phyloP scores from a whole-genome alignment of 2,113 vertebrate species.

The human region GRCh38 chrX:3118501-3119000 shows the following conservation, averaged over 20 bases:
- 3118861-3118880: neutral
- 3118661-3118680: neutral
- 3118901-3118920: neutral
- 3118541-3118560: neutral
- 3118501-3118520: too few relatives aligned
- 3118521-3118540: neutral
- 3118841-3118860: neutral
- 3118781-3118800: neutral
- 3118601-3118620: neutral
- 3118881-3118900: neutral
- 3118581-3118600: neutral
- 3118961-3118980: neutral
- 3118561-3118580: too few relatives aligned
- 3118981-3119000: neutral
- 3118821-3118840: neutral
- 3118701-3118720: neutral
- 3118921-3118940: neutral
- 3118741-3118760: neutral
- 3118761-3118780: fast-evolving
- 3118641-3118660: neutral
- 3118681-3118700: neutral
- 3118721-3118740: too few relatives aligned
- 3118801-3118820: too few relatives aligned
- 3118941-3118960: too few relatives aligned
- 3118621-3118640: fast-evolving